Base-by-base conservation (phyloP, 2,113 vertebrate species). In the Arenaria interpres region DNA sequence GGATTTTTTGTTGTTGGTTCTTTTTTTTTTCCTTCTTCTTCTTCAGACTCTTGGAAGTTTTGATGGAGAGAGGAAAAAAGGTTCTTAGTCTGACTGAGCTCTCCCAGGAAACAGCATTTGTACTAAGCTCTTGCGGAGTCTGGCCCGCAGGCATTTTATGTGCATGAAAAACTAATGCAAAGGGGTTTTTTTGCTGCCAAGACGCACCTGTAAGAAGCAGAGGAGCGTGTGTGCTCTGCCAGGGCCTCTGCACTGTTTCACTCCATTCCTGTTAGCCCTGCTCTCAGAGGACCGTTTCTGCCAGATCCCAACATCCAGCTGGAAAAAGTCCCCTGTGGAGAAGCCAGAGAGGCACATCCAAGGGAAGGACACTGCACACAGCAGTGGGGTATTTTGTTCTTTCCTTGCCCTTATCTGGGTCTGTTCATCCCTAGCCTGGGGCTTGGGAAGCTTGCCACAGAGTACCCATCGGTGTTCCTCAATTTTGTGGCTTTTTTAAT, bases 11-110 rank as follows among this genome's bases (percentile, higher is more conserved):
- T 54, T 32, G 16, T 23, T 48, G 21, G 20, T 48, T 24, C 1
- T 2, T 4, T 50, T 41, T 9, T 2, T 4, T 21, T 21, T 15
- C 30, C 16, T 10, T 8, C 0, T 43, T 37, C 0, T 43, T 41
- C 12, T 39, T 51, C 24, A 74, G 28, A 8, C 28, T 57, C 37
- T 39, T 43, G 25, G 25, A 69, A 27, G 46, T 78, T 81, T 89
- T 84, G 32, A 1, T 74, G n/a, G 37, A 67, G 50, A 50, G 41
- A 37, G 2, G 39, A 67, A 74, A 64, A 93, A 68, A 20, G 13
- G 9, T 33, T 78, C 45, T 53, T 48, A 43, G 22, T 33, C 37
- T 0, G 0, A 33, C 51, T 33, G 30, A 88, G 32, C 50, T 78
- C 53, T 73, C 67, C 66, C 57, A 69, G 75, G 41, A 62, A 75